A percentile compares a stretch with the other conserved stretches of the same genome.
phyloP scores from a whole-genome alignment of 2,888 invertebrate species.

The Pelosia muscerda region DNA sequence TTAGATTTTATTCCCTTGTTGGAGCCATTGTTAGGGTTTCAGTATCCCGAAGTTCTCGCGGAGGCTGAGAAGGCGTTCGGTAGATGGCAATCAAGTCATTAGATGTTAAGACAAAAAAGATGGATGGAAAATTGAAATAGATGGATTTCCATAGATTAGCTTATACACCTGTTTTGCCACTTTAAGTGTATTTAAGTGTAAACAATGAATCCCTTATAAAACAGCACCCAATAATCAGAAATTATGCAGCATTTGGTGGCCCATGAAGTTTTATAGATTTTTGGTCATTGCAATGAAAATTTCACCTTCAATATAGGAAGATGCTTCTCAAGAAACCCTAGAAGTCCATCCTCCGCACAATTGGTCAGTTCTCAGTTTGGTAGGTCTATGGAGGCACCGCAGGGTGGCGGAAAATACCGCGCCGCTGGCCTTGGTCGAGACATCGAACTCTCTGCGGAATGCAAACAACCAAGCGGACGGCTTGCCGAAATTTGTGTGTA shows the following conservation, averaged over 20 bases:
- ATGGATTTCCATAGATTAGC: not conserved
- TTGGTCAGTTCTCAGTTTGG: slow-evolving; percentile 53
- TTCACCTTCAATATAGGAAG: not conserved
- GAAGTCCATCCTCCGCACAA: slow-evolving; percentile 33
- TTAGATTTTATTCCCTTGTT: not conserved
- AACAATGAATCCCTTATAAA: not conserved
- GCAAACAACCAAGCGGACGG: slow-evolving; percentile 71
- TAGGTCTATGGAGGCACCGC: slow-evolving; percentile 68
- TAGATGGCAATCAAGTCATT: not conserved
- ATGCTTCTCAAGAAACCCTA: slow-evolving; percentile 3
- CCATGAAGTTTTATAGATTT: not conserved
- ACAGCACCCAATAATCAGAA: not conserved
- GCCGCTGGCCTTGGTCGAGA: slow-evolving; percentile 73
- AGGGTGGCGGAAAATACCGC: slow-evolving; percentile 55
- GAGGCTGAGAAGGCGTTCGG: not conserved
- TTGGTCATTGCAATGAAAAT: not conserved
- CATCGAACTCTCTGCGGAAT: slow-evolving; percentile 81
- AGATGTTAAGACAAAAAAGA: not conserved
- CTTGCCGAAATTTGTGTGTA: slow-evolving; percentile 72
- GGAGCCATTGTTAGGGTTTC: not conserved
- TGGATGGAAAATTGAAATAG: not conserved
- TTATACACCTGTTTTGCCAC: not conserved
- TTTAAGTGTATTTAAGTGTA: not conserved
- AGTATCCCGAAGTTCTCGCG: not conserved
- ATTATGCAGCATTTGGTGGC: not conserved